Evolutionary conservation across 2,113 vertebrate species (phyloP), one percentile per base, ranked within the genome.

Genomic region (Periophthalmodon schlosseri): DNA sequence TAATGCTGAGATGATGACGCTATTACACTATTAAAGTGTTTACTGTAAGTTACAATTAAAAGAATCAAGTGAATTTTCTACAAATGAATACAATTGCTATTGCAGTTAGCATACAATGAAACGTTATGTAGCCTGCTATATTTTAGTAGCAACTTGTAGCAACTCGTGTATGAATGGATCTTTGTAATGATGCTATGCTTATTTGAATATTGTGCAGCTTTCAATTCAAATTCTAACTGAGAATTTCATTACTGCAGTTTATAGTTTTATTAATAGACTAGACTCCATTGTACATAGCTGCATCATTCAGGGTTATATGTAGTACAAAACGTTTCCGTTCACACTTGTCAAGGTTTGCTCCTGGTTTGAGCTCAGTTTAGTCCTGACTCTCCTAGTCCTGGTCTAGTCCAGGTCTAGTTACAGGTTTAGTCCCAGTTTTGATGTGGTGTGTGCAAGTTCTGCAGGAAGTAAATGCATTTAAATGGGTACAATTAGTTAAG

Each of bases 1-100:
- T 66, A 56, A 9, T 39, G 16, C 21, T 66, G 57, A 49, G 36
- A 60, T 76, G 47, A 80, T 39, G 23, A 70, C n/a, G 16, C 18
- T 12, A 70, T 24, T 33, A 39, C n/a, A n/a, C 24, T 75, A 33
- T 61, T 12, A 23, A 9, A 60, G 56, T 36, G 44, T 23, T 66
- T 58, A n/a, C 14, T 76, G 21, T 58, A 58, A 14, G 10, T 24
- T 23, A 2, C 9, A 28, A 44, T 44, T 44, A 44, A 44, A 44
- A 10, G 39, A 44, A 60, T 28, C 57, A 24, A 14, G 57, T 28
- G 12, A 5, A 15, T 24, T 28, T 28, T 15, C 5, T 28, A 60
- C 24, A 28, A 60, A 60, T 24, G 20, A 57, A 23, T n/a, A 57
- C 1, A 23, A 3, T 23, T 23, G 20, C 9, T 56, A 56, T 56